Evolutionary conservation across 2,888 invertebrate genomes (phyloP), one percentile per base, ranked within the genome.

Genomic region (Azorinus chamasolen): DNA sequence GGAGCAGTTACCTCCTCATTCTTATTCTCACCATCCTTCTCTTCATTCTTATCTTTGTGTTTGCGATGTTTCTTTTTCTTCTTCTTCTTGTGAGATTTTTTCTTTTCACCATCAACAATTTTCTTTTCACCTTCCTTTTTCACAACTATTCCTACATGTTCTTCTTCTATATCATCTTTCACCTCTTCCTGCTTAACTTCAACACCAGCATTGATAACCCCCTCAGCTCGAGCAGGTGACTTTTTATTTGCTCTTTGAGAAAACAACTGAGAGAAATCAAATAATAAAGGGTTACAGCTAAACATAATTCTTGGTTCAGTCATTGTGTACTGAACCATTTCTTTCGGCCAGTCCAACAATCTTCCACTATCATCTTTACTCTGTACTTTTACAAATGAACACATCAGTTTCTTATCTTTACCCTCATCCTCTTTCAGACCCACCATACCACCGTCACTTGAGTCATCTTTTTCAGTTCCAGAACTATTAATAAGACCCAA

Each of bases 271-370:
- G 83, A 83, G 75, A 92, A 91, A 83, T 92, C 91, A 87, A 92
- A 92, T 57, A 83, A 79, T 14, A 92, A 83, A 6, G 92, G 92
- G 79, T 92, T 92, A 83, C 92, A 92, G 69, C 91, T 91, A 72
- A 75, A 92, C 55, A 79, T 82, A 12, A 92, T 71, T 5, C 66
- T 65, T 2, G 92, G 92, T 39, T 85, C 78, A 22, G 86, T 79
- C 22, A 79, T 83, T 6, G 92, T 92, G 57, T 88, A 85, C 64
- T 87, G 86, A 18, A 92, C 82, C 89, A 91, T 92, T 70, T 91
- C 91, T 32, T 79, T 84, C 0, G 92, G 92, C 92, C 92, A 92
- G 51, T 90, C 88, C 58, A 91, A 77, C 57, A 78, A 50, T 57
- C 71, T 66, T 16, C 72, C 81, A 72, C 83, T 77, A n/a, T 88